These are phyloP conservation scores for Semicossyphus pulcher DNA, from an alignment of 2,113 vertebrate species.

Conservation along the genomic window DNA sequence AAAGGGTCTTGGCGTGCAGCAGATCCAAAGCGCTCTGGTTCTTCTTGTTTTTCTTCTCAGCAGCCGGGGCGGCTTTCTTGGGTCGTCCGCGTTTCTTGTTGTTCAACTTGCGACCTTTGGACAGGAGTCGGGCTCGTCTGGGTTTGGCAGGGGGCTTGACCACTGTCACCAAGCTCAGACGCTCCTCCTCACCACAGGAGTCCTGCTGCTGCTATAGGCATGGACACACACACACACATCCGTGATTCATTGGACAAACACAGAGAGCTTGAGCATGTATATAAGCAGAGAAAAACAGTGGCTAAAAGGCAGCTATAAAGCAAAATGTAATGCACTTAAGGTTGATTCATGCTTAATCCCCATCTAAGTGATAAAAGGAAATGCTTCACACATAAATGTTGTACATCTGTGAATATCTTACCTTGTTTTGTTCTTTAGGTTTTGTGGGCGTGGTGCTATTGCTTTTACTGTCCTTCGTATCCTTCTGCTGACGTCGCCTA, in stretches of 20 bases:
- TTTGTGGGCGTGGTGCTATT: constrained; percentile 96
- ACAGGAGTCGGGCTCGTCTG: constrained; percentile 87
- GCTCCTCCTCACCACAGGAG: constrained; percentile 93
- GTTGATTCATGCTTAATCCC: background rate
- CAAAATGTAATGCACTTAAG: background rate
- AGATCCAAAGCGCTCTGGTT: constrained; percentile 92
- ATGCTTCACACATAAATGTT: background rate
- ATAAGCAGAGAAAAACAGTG: background rate
- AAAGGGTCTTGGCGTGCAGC: constrained; percentile 91
- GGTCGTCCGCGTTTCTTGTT: constrained; percentile 95
- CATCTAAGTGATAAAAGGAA: no score
- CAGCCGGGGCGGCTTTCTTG: constrained; percentile 89
- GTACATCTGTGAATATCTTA: constrained; percentile 25
- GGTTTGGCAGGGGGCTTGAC: constrained; percentile 92
- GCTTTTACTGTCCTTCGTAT: constrained; percentile 91
- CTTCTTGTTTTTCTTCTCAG: constrained; percentile 92
- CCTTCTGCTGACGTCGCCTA: constrained; percentile 93
- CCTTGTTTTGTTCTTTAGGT: constrained; percentile 89
- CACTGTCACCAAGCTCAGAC: constrained; percentile 78
- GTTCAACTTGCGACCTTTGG: constrained; percentile 93
- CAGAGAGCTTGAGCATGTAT: background rate
- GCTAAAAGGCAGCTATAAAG: background rate
- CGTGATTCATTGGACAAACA: background rate
- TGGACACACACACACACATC: background rate
- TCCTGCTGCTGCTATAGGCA: constrained; percentile 82